Base-by-base conservation (phyloP, 35 echinoderm and acorn worm genomes). In the Heliocidaris erythrogramma region DNA sequence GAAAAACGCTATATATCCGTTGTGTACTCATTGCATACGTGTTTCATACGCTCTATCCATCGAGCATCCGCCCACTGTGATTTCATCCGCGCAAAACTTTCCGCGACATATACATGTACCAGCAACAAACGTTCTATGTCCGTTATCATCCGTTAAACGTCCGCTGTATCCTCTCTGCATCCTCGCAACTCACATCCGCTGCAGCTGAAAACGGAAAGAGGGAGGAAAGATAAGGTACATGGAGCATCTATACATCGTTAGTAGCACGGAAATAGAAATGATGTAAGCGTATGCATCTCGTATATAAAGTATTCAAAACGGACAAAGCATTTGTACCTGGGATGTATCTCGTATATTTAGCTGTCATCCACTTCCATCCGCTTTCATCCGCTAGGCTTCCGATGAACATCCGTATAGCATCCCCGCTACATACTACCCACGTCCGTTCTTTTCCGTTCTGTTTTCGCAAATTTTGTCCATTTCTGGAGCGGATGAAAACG, bases 1-100 rank as follows among this genome's bases (percentile, higher is more conserved):
- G n/a, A n/a, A 42, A 42, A 42, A 42, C 35, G 35, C 35, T 42
- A 42, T 42, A 3, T 30, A 88, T 88, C 86, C 86, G 86, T 21
- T 88, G 86, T 88, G 86, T 47, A 88, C 86, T 47, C 31, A 88
- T 88, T 48, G 86, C 86, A 88, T 88, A 88, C 86, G 86, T 42
- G 86, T 42, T 88, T 47, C 87, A 89, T 47, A 47, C 87, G 31
- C 87, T 89, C 87, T 89, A 89, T 89, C 31, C 87, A 89, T 89
- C 87, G 87, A 89, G 30, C 87, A 89, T 89, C 87, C 87, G 87
- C 42, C 30, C 31, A 89, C 47, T 32, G 87, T 89, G 87, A 89
- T 89, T 89, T 89, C 87, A 89, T 89, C 87, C 87, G 87, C 87
- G 12, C 87, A 89, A 89, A 89, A 89, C n/a, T n/a, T n/a, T n/a